Percentiles rank a stretch among this genome's conserved stretches.
phyloP scores from a whole-genome alignment of 2,888 invertebrate genomes.

The Macropis europaea region DNA sequence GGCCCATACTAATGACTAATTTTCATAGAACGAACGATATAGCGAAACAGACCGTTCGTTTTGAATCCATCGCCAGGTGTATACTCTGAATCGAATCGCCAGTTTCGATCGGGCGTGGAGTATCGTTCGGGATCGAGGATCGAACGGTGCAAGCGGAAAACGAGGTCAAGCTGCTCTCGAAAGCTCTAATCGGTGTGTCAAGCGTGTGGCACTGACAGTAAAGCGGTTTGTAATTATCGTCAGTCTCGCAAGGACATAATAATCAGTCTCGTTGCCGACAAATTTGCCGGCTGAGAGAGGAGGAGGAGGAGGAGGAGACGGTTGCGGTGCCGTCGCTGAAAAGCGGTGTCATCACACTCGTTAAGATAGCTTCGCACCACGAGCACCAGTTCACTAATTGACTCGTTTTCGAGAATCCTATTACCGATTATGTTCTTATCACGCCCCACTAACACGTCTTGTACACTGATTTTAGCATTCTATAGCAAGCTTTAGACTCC shows the following conservation, averaged over 20 bases:
- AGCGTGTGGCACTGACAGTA: slow-evolving; percentile 51
- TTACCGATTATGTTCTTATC: slow-evolving; percentile 2
- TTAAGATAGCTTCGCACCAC: slow-evolving; percentile 42
- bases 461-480: too few species aligned
- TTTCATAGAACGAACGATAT: too few species aligned
- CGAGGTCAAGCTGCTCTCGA: slow-evolving; percentile 56
- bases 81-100: too few species aligned
- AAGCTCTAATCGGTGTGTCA: slow-evolving; percentile 55
- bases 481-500: too few species aligned
- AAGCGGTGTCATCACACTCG: slow-evolving; percentile 50
- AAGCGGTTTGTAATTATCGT: slow-evolving; percentile 62
- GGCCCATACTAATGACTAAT: too few species aligned
- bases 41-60: too few species aligned
- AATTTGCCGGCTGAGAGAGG: slow-evolving; percentile 48
- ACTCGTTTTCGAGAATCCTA: slow-evolving; percentile 29
- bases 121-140: slow-evolving; percentile 32
- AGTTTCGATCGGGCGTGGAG: slow-evolving; percentile 11
- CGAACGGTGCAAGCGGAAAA: slow-evolving; percentile 44
- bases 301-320: slow-evolving; percentile 12
- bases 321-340: slow-evolving; percentile 34
- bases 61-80: too few species aligned
- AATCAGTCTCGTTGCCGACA: slow-evolving; percentile 53
- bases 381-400: slow-evolving; percentile 9
- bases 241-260: slow-evolving; percentile 55
- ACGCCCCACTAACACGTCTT: too few species aligned